Conservation (phyloP, 2,888 invertebrate species). For the Trichacis sp. region DNA sequence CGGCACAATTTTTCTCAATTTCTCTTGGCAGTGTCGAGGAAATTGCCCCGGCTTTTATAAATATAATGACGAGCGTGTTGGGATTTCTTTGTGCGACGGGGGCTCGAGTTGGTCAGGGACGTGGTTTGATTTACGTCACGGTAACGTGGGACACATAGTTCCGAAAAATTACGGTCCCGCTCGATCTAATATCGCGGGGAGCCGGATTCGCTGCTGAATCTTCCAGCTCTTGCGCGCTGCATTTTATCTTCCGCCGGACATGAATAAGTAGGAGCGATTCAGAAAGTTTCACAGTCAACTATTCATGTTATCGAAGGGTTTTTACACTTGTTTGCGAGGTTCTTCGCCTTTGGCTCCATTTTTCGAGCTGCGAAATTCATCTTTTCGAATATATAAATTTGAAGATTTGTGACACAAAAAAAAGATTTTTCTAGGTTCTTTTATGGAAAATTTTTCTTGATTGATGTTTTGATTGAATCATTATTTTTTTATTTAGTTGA, state of each 20-base stretch:
- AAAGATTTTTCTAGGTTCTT: no score
- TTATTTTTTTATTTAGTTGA: no score
- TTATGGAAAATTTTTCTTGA: no score
- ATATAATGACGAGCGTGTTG: background rate
- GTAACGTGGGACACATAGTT: conserved; percentile 59
- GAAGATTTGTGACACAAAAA: no score
- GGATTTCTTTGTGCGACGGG: conserved; percentile 20
- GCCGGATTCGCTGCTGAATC: conserved; percentile 26
- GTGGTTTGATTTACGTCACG: conserved; percentile 44
- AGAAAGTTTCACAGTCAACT: conserved; percentile 46
- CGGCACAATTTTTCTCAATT: conserved; percentile 63
- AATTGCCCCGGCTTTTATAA: conserved; percentile 13
- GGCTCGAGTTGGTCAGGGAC: conserved; percentile 59
- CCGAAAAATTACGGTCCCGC: conserved; percentile 41
- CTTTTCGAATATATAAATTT: no score
- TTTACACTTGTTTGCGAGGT: background rate
- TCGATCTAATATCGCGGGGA: conserved; percentile 31
- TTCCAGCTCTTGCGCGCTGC: conserved; percentile 32
- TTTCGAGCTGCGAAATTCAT: no score
- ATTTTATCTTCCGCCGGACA: conserved; percentile 41
- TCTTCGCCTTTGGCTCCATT: no score
- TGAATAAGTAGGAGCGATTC: conserved; percentile 53
- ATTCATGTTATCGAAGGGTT: conserved; percentile 21
- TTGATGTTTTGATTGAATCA: no score
- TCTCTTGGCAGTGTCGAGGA: conserved; percentile 40